These are phyloP conservation scores for Pluvianellus socialis DNA, from an alignment of 2,113 vertebrate species.

Conservation along the genomic window DNA sequence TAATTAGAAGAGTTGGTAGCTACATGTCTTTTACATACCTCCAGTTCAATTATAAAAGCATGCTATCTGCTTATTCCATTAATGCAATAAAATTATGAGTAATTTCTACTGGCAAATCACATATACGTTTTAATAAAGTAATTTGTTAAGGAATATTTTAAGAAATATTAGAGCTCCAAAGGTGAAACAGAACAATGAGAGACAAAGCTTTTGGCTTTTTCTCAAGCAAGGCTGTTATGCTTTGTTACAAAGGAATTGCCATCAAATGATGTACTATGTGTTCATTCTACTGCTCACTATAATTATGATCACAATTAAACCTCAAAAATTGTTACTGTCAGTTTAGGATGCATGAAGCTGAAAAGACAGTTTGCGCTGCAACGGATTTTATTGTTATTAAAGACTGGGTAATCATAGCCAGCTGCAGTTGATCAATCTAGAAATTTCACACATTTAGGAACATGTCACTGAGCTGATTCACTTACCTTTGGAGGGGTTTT, in stretches of 20 bases:
- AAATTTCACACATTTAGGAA: background rate
- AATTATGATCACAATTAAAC: conserved; percentile 34
- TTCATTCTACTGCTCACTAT: background rate
- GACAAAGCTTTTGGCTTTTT: background rate
- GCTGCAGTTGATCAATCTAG: background rate
- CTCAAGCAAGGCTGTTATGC: background rate
- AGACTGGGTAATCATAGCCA: background rate
- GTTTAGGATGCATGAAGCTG: background rate
- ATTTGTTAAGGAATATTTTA: background rate
- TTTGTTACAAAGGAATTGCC: background rate
- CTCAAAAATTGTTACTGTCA: conserved; percentile 20
- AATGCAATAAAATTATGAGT: background rate
- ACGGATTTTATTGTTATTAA: background rate
- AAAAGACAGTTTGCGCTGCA: background rate
- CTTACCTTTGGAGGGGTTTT: background rate
- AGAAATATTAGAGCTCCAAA: background rate
- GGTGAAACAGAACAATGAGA: background rate
- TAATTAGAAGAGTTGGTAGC: background rate
- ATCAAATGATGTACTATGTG: background rate
- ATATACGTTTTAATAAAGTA: background rate
- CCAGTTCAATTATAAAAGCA: background rate
- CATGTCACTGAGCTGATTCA: background rate
- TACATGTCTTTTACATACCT: background rate
- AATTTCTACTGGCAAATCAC: background rate
- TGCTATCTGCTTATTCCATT: background rate